Percentiles rank a stretch among this genome's conserved stretches.
phyloP scores from a whole-genome alignment of 2,113 vertebrate species.

The Halcyon malimbica region DNA sequence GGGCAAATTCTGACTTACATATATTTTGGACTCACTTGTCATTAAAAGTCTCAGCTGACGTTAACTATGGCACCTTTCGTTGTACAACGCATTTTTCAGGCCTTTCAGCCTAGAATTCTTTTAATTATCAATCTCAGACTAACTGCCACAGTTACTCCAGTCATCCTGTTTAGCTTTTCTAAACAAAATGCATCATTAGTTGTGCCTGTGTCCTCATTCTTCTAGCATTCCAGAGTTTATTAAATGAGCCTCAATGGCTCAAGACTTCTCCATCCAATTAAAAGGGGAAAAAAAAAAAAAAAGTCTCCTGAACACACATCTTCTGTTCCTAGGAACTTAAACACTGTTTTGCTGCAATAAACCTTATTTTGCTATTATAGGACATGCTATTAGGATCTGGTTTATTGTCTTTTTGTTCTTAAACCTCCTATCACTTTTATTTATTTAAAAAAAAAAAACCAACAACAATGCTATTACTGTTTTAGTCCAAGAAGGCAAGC shows the following conservation, averaged over 20 bases:
- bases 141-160: neutral
- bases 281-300: neutral
- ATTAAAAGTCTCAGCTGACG: neutral
- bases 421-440: neutral
- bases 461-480: neutral
- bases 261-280: neutral
- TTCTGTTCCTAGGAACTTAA: neutral
- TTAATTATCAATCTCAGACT: neutral
- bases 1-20: neutral
- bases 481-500: neutral
- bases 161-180: neutral
- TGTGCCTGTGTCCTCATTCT: neutral
- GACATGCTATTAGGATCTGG: neutral
- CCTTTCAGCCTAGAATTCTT: neutral
- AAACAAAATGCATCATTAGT: neutral
- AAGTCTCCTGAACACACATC: neutral
- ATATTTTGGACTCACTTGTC: neutral
- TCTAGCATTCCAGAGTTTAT: neutral
- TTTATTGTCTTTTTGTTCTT: neutral
- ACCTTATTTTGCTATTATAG: neutral
- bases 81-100: neutral
- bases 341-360: neutral
- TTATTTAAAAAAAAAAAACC: too few relatives aligned
- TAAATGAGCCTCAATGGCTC: neutral
- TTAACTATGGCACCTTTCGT: neutral